phyloP scores from a whole-genome alignment of 1,140 invertebrate genomes.

The Octopus bimaculoides region DNA sequence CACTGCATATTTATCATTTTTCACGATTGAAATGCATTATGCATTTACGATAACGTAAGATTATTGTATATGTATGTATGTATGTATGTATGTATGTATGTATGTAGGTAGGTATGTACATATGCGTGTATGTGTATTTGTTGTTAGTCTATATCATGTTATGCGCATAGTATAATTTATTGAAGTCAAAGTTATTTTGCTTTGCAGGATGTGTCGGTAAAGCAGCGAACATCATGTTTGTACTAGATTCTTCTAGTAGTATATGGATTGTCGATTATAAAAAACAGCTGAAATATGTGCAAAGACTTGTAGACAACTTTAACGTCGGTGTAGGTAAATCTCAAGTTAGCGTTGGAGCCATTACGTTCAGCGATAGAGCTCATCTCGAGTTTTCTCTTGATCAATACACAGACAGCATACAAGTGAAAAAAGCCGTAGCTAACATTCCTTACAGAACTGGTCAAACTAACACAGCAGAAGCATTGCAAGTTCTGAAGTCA shows the following conservation, averaged over 20 bases:
- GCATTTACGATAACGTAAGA: no score
- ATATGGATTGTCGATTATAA: conserved; percentile 47
- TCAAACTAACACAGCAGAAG: conserved; percentile 16
- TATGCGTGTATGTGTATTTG: no score
- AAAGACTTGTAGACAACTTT: conserved; percentile 34
- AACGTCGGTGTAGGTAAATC: conserved; percentile 33
- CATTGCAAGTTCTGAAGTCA: neutral
- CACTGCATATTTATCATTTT: no score
- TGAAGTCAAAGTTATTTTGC: no score
- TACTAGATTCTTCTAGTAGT: conserved; percentile 49
- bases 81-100: no score
- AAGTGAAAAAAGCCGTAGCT: conserved; percentile 4
- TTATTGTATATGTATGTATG: no score
- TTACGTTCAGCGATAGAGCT: conserved; percentile 18
- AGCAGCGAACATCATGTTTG: conserved; percentile 46
- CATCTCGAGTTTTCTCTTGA: conserved; percentile 18
- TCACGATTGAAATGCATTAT: no score
- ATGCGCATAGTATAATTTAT: no score
- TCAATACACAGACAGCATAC: conserved; percentile 11
- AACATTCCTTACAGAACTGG: conserved; percentile 23
- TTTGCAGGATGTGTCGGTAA: no score
- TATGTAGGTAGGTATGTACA: no score
- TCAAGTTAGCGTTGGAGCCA: conserved; percentile 18
- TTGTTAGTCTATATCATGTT: no score
- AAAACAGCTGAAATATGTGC: conserved; percentile 38